Percentiles rank a stretch among this genome's conserved stretches.
Evolutionary conservation across 1,140 invertebrate species (phyloP).

Genomic region (Drosophila sulfurigaster): DNA sequence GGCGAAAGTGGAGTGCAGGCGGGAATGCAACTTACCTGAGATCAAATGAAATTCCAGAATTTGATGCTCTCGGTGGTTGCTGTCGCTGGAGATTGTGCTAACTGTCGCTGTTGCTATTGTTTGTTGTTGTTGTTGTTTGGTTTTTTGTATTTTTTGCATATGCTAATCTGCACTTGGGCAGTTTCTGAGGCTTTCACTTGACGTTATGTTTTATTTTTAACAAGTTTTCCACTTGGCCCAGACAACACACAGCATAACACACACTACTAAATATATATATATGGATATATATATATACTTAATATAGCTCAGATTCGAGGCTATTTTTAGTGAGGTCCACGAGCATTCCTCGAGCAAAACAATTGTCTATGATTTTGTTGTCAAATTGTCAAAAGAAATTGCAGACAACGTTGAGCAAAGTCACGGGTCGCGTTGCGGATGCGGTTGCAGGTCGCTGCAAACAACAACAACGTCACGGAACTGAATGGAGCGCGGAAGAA

Average conservation of each 20-base stretch:
- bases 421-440: constrained; percentile 1
- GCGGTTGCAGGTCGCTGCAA: constrained; percentile 3
- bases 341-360: constrained; percentile 13
- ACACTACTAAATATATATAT: constrained; percentile 35
- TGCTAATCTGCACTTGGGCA: constrained; percentile 13
- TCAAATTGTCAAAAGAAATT: neutral
- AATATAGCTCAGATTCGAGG: constrained; percentile 36
- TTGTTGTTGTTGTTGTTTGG: constrained; percentile 24
- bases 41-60: constrained; percentile 20
- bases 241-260: constrained; percentile 49
- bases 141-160: constrained; percentile 2
- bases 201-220: constrained; percentile 71
- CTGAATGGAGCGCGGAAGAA: neutral
- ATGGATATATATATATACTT: constrained; percentile 11
- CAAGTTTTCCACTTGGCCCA: constrained; percentile 62
- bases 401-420: neutral
- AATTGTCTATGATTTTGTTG: constrained; percentile 15
- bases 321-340: constrained; percentile 58
- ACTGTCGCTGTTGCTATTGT: neutral
- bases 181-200: constrained; percentile 17
- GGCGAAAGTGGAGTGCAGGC: neutral
- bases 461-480: neutral
- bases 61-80: constrained; percentile 15
- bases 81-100: neutral
- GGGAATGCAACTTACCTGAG: constrained; percentile 18